These are phyloP conservation scores for Thaumetopoea pityocampa DNA, from an alignment of 1,140 invertebrate species.

Conservation along the genomic window DNA sequence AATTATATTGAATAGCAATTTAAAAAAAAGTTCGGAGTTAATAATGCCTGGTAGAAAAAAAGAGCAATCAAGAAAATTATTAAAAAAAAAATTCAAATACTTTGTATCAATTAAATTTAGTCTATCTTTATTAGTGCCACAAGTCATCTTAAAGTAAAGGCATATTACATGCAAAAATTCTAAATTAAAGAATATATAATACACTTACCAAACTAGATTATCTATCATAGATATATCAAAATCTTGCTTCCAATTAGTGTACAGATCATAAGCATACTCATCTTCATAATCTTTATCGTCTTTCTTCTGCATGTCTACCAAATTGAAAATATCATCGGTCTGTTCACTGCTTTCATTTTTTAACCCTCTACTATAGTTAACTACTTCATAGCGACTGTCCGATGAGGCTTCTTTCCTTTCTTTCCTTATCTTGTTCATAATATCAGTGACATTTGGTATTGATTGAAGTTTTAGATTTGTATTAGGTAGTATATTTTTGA, in stretches of 20 bases:
- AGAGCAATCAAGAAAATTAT: too few species aligned
- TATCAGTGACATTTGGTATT: conserved; percentile 49
- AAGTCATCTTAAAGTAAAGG: too few species aligned
- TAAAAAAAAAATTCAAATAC: too few species aligned
- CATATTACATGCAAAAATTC: too few species aligned
- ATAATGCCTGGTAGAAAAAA: too few species aligned
- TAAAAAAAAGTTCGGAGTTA: too few species aligned
- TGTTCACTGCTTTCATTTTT: conserved; percentile 46
- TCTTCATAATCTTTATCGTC: conserved; percentile 35
- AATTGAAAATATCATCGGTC: conserved; percentile 37
- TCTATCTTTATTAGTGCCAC: too few species aligned
- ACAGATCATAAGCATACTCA: conserved; percentile 77
- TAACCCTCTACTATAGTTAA: conserved; percentile 68
- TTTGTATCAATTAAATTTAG: too few species aligned
- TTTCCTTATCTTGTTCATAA: conserved; percentile 66
- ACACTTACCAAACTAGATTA: conserved; percentile 69
- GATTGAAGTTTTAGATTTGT: conserved; percentile 34
- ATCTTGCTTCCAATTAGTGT: conserved; percentile 72
- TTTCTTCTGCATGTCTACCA: conserved; percentile 58
- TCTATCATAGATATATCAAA: conserved; percentile 74
- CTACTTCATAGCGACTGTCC: conserved; percentile 71
- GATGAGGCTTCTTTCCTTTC: conserved; percentile 57
- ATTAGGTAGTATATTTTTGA: conserved; percentile 45
- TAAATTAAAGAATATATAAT: neutral
- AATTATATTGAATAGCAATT: too few species aligned